Evolutionary conservation across 2,797 vertebrate species (phyloP).

Genomic region (Crocidura indochinensis): DNA sequence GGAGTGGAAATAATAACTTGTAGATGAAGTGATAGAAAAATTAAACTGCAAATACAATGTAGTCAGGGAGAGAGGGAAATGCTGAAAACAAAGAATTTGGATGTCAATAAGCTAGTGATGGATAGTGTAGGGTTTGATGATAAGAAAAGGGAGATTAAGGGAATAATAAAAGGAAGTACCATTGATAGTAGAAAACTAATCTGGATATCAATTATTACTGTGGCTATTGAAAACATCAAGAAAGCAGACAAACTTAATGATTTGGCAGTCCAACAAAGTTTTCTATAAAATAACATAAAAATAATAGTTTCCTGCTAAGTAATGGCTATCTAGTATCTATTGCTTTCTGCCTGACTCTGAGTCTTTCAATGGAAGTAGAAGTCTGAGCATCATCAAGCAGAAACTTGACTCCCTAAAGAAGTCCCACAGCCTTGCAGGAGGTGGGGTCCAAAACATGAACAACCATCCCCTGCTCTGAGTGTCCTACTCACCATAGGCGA

Average conservation of each 20-base stretch:
- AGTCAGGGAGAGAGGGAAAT: too few species aligned
- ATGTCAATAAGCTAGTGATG: not conserved
- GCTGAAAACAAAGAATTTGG: not conserved
- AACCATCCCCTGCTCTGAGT: not conserved
- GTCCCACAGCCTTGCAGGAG: not conserved
- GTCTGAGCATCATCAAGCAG: not conserved
- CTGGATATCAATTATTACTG: too few species aligned
- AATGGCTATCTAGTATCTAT: not conserved
- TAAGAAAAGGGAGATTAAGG: not conserved
- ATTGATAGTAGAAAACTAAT: not conserved
- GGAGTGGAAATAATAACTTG: not conserved
- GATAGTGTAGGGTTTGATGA: not conserved
- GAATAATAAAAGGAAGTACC: not conserved
- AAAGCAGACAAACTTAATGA: too few species aligned
- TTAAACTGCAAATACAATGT: not conserved
- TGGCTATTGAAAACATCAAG: not conserved
- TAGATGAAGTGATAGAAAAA: not conserved
- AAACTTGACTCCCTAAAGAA: not conserved
- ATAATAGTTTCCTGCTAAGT: not conserved
- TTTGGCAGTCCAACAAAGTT: not conserved
- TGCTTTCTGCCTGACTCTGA: not conserved
- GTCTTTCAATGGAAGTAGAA: not conserved
- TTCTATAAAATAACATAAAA: not conserved
- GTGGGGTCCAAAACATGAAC: accelerated
- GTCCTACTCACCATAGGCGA: slow-evolving; percentile 79